Conservation (phyloP, 1,140 invertebrate species). For the silkworm (Bombyx mori) region ASM3026992v2 NC_085118.1:12105001-12105500, state of each 20-base stretch:
- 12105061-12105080: conserved; percentile 14
- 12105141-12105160: too few species aligned
- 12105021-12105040: conserved; percentile 18
- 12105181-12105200: too few species aligned
- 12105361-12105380: neutral
- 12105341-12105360: neutral
- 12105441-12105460: too few species aligned
- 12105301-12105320: too few species aligned
- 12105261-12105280: too few species aligned
- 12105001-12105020: conserved; percentile 37
- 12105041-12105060: conserved; percentile 29
- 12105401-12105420: neutral
- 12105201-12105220: too few species aligned
- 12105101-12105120: conserved; percentile 20
- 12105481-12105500: conserved; percentile 39
- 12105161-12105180: too few species aligned
- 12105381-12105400: conserved; percentile 6
- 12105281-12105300: too few species aligned
- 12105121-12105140: conserved; percentile 1
- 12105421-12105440: too few species aligned
- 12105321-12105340: neutral
- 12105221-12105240: too few species aligned
- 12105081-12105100: conserved; percentile 21
- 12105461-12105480: conserved; percentile 27
- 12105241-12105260: too few species aligned